Conservation (phyloP, 2,797 vertebrate genomes). For the Pseudopleuronectes americanus region DNA sequence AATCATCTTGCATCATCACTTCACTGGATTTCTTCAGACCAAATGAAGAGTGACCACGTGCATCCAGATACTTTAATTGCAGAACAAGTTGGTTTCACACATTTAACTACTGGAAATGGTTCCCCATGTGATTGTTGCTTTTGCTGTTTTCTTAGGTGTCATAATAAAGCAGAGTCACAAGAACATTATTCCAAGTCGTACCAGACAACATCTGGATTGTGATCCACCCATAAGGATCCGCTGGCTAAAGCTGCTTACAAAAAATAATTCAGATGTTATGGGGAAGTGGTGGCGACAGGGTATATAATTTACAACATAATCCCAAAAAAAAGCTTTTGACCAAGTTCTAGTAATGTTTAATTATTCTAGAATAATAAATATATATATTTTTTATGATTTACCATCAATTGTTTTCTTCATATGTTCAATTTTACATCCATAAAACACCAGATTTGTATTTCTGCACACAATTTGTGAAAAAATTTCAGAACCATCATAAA, state of each 20-base stretch:
- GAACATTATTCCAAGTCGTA: background rate
- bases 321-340: background rate
- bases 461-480: no score
- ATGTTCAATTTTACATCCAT: background rate
- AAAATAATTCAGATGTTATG: constrained; percentile 21
- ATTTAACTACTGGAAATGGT: background rate
- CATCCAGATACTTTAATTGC: background rate
- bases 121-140: background rate
- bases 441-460: background rate
- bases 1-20: background rate
- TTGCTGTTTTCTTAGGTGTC: background rate
- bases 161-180: background rate
- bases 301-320: background rate
- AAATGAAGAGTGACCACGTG: background rate
- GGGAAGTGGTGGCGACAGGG: constrained; percentile 2
- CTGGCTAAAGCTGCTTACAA: background rate
- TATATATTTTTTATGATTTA: background rate
- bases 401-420: background rate
- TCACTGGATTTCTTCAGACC: background rate
- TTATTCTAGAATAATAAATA: background rate
- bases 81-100: background rate
- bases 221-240: background rate
- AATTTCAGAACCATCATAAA: background rate
- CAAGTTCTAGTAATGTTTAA: background rate
- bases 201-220: constrained; percentile 2